Percentiles rank a stretch among this genome's conserved stretches.
Conservation (phyloP, 2,113 vertebrate species). For the Bos indicus region DNA sequence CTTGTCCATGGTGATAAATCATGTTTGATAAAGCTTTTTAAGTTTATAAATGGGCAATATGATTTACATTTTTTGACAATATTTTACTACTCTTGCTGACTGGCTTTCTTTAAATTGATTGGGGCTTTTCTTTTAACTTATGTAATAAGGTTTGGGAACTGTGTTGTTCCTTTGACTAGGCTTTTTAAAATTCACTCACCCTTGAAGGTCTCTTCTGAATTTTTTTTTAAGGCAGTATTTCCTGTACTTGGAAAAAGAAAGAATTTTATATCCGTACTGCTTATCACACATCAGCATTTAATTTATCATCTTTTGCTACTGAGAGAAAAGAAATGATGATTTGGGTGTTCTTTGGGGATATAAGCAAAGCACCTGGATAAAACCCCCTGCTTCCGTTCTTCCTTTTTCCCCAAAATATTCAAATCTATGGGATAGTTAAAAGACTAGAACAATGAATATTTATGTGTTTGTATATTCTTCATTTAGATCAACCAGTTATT, state of each 20-base stretch:
- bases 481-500: not conserved
- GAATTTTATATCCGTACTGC: not conserved
- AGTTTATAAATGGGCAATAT: conserved; percentile 46
- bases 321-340: not conserved
- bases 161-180: conserved; percentile 53
- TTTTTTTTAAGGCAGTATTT: conserved; percentile 39
- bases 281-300: not conserved
- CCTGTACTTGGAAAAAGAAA: conserved; percentile 40
- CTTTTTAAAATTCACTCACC: conserved; percentile 59
- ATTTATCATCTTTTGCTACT: conserved; percentile 17
- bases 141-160: conserved; percentile 66
- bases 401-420: not conserved
- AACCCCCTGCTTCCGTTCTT: not conserved
- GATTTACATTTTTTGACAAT: conserved; percentile 52
- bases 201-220: conserved; percentile 62
- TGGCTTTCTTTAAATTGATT: conserved; percentile 67
- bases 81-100: conserved; percentile 37
- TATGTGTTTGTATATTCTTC: not conserved
- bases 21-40: conserved; percentile 24
- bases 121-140: conserved; percentile 66
- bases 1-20: conserved; percentile 7
- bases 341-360: not conserved
- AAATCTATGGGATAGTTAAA: not conserved
- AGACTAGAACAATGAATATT: not conserved
- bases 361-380: not conserved